A percentile compares a stretch with the other conserved stretches of the same genome.
Conservation (phyloP, 2,113 vertebrate genomes). For the Lutjanus erythropterus region DNA sequence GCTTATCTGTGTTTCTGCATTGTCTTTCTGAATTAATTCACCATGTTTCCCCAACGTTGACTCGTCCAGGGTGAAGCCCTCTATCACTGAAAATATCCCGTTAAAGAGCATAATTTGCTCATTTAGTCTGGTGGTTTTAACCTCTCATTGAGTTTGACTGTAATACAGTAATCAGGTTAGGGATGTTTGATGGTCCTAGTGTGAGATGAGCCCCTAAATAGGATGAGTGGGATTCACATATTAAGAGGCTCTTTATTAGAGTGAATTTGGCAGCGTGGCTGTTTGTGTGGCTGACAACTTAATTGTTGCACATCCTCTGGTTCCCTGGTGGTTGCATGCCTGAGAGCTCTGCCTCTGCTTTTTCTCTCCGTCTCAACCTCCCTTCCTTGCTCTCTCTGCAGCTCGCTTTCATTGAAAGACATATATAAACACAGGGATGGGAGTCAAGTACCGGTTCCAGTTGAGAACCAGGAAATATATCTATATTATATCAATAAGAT, state of each 20-base stretch:
- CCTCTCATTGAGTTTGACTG: slow-evolving; percentile 64
- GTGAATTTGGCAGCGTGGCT: slow-evolving; percentile 63
- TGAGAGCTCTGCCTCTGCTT: slow-evolving; percentile 59
- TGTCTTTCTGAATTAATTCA: background rate
- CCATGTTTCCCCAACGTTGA: background rate
- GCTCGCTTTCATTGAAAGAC: slow-evolving; percentile 26
- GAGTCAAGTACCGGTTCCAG: no score
- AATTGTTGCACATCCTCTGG: slow-evolving; percentile 74
- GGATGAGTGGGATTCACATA: slow-evolving; percentile 79
- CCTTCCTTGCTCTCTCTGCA: slow-evolving; percentile 15
- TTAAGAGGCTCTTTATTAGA: slow-evolving; percentile 84
- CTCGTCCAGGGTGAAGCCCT: background rate
- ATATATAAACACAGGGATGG: no score
- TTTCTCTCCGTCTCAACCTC: slow-evolving; percentile 10
- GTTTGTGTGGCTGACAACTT: slow-evolving; percentile 75
- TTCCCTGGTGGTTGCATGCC: slow-evolving; percentile 67
- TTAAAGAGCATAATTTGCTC: slow-evolving; percentile 57
- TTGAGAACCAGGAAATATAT: no score
- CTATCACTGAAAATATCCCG: slow-evolving; percentile 14
- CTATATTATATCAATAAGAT: no score
- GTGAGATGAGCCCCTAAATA: slow-evolving; percentile 76
- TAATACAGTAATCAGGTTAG: slow-evolving; percentile 77
- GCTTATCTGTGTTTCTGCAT: background rate
- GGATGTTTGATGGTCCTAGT: slow-evolving; percentile 73
- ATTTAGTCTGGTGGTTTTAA: slow-evolving; percentile 60